Base-by-base conservation (phyloP, 1,140 invertebrate species). In the Bicyclus anynana region DNA sequence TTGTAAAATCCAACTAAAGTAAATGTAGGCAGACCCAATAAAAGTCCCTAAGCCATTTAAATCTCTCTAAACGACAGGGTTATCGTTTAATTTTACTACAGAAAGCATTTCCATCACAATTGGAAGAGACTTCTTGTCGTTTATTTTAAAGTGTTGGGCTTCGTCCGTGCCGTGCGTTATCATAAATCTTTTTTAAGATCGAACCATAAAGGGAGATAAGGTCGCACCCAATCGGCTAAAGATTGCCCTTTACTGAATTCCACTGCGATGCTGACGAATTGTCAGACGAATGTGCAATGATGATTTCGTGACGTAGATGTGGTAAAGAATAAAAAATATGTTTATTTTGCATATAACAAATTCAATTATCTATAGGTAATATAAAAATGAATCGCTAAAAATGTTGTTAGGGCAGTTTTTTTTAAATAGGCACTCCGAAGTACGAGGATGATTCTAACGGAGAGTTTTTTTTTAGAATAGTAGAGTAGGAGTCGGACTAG, bases 71-170 rank as follows among this genome's bases (percentile, higher is more conserved):
- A 83, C 80, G 82, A 72, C 76, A 68, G 79, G 69, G 77, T 86
- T 88, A 88, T 88, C 77, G 83, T 88, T 85, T 88, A 85, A 85
- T 88, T 88, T 86, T 86, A 88, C 82, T 86, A 82, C 83, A 83
- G 79, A 88, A 88, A 83, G 75, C 77, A 85, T 87, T 87, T 88
- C 83, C 82, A 87, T 88, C 80, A 88, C 85, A 88, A 88, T 87
- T 85, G 76, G 80, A 83, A 77, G 82, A 76, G 72, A 86, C 85
- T 86, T 65, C 85, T 88, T 85, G 85, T 86, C 85, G 85, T 87
- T 88, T 88, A 88, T 86, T 86, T 88, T 86, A 86, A 85, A 86
- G 76, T 85, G 81, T 86, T 80, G 80, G 72, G 69, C 62, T 72
- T 69, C 75, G 73, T 70, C 70, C 79, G 72, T 74, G 63, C 63